Percentiles rank a stretch among this genome's conserved stretches.
Evolutionary conservation across 2,888 invertebrate species (phyloP).

Genomic region (Rhorus exstirpatorius): DNA sequence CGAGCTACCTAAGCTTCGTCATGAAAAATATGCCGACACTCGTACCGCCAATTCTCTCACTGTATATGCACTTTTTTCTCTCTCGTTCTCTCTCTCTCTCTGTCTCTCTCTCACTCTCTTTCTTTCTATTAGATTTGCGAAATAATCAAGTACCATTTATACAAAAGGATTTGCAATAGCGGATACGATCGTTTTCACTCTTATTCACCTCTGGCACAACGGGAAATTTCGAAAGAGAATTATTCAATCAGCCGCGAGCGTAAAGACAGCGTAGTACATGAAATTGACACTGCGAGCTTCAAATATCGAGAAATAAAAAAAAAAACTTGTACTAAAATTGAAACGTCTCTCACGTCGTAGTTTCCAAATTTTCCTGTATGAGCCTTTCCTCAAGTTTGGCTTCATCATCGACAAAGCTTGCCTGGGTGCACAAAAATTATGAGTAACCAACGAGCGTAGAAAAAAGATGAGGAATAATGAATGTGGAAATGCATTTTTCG

Average conservation of each 20-base stretch:
- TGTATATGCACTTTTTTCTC: not conserved
- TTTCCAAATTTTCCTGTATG: too few species aligned
- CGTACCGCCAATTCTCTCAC: not conserved
- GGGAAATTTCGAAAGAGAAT: constrained; percentile 39
- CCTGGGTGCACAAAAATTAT: too few species aligned
- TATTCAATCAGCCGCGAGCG: constrained; percentile 21
- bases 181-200: constrained; percentile 67
- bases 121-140: constrained; percentile 36
- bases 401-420: too few species aligned
- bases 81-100: not conserved
- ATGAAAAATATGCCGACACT: constrained; percentile 40
- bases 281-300: too few species aligned
- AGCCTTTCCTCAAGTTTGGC: too few species aligned
- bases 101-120: not conserved
- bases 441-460: too few species aligned
- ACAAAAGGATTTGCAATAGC: constrained; percentile 59
- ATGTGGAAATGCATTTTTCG: too few species aligned
- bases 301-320: too few species aligned
- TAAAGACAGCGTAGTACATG: not conserved
- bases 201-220: constrained; percentile 47
- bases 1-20: constrained; percentile 16
- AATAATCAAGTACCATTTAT: constrained; percentile 50
- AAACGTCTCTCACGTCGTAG: too few species aligned
- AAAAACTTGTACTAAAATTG: too few species aligned
- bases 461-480: too few species aligned